Evolutionary conservation across 2,113 vertebrate species (phyloP).

Genomic region (Glaucomys volans): DNA sequence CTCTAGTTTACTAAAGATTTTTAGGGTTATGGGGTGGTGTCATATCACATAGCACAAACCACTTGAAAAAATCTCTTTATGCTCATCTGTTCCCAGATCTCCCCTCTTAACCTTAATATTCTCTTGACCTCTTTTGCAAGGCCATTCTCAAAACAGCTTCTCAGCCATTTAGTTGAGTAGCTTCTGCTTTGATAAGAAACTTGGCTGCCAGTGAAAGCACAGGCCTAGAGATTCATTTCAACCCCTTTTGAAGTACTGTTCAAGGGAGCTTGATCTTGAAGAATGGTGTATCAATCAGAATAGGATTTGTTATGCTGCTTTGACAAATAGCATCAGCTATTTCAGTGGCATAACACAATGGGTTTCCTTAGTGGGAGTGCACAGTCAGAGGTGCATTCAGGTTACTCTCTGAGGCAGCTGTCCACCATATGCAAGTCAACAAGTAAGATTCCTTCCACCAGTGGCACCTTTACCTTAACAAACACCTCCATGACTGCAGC

Average conservation of each 20-base stretch:
- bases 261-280: background rate
- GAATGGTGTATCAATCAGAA: background rate
- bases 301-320: background rate
- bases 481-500: background rate
- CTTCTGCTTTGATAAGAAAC: background rate
- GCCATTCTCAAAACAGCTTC: background rate
- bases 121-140: background rate
- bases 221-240: constrained; percentile 10
- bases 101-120: background rate
- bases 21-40: background rate
- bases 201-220: background rate
- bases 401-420: background rate
- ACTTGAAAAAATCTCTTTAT: background rate
- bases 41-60: background rate
- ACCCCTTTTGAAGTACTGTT: constrained; percentile 26
- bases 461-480: background rate
- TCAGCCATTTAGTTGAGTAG: background rate
- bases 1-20: background rate
- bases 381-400: background rate
- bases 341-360: background rate
- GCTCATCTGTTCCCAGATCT: background rate
- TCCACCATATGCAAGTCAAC: background rate
- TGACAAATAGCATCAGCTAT: background rate
- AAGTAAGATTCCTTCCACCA: background rate
- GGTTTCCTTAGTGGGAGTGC: background rate